Evolutionary conservation across 2,797 vertebrate genomes (phyloP), one percentile per base, ranked within the genome.

Genomic region (Phoebastria nigripes): DNA sequence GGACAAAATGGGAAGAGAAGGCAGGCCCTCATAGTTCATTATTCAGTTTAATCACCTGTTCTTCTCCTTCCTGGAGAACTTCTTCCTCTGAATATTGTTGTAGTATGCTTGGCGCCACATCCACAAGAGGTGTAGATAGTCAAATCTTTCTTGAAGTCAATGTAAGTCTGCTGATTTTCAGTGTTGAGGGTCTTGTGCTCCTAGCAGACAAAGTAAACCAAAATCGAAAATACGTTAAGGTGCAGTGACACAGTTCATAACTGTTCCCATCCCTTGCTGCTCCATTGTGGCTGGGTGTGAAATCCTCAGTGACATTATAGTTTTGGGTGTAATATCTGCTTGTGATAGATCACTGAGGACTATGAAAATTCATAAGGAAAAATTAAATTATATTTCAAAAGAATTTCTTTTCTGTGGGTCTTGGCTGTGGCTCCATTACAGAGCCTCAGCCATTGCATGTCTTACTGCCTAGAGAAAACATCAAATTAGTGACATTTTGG

Each of bases 311-410:
- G 59, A 91, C 63, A 16, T 95, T 96, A 42, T 11, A 79, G 73
- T 80, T 95, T 86, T 47, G 89, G 37, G 63, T 93, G 42, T 80
- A 90, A 78, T 96, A 93, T 82, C 37, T 93, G 63, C 35, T 92
- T 78, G 44, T 97, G 92, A 96, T 92, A 81, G 84, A 95, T 96
- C 70, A 78, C 70, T 56, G 70, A 96, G 51, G 66, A 97, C 22
- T 42, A 93, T 59, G 72, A 96, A 96, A 87, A 96, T 94, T 96
- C 67, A 25, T 82, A 91, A 95, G 76, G 84, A 94, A 96, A 81
- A 70, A 51, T 74, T 82, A 72, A 70, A 80, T 37, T 92, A 15
- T 96, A 94, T 96, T 97, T 96, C 9, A 97, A 59, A 89, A 77
- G 24, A 54, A 37, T 84, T 49, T 90, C 2, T 90, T 80, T 93